Conservation (phyloP, 1,140 invertebrate genomes). For the Lepidotrigona ventralis region DNA sequence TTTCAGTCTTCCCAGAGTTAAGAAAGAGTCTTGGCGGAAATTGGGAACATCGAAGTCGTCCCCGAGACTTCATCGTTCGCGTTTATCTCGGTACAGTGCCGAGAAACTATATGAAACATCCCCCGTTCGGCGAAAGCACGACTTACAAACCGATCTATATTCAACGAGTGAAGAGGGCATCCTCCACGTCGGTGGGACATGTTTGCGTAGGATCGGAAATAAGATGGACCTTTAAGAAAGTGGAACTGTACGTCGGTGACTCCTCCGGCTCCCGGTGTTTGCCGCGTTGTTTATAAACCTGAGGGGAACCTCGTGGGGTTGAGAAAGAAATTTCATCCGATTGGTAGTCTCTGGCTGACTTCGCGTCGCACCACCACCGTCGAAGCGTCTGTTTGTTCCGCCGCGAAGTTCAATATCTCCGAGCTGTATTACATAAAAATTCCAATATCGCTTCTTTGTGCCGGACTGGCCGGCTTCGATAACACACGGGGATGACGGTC, state of each 20-base stretch:
- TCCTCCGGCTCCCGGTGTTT: neutral
- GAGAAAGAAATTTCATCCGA: neutral
- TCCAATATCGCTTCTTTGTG: constrained; percentile 34
- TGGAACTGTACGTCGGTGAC: neutral
- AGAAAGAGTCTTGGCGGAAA: too few relatives aligned
- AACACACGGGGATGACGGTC: neutral
- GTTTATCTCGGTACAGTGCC: too few relatives aligned
- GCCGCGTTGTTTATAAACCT: neutral
- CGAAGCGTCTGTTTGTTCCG: constrained; percentile 6
- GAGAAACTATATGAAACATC: too few relatives aligned
- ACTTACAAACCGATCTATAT: neutral
- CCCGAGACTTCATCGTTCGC: neutral
- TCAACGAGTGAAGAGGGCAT: neutral
- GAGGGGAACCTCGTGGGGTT: too few relatives aligned
- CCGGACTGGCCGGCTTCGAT: constrained; percentile 4
- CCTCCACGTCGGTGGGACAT: neutral
- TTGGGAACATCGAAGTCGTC: too few relatives aligned
- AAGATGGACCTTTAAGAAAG: neutral
- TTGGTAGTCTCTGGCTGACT: neutral
- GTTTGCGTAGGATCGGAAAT: constrained; percentile 2
- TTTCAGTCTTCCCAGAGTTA: too few relatives aligned
- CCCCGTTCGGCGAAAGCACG: neutral
- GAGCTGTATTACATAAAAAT: constrained; percentile 27
- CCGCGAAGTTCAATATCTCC: neutral
- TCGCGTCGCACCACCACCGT: neutral